A percentile compares a stretch with the other conserved stretches of the same genome.
Evolutionary conservation across 2,113 vertebrate genomes (phyloP).

Genomic region (Bucco capensis): DNA sequence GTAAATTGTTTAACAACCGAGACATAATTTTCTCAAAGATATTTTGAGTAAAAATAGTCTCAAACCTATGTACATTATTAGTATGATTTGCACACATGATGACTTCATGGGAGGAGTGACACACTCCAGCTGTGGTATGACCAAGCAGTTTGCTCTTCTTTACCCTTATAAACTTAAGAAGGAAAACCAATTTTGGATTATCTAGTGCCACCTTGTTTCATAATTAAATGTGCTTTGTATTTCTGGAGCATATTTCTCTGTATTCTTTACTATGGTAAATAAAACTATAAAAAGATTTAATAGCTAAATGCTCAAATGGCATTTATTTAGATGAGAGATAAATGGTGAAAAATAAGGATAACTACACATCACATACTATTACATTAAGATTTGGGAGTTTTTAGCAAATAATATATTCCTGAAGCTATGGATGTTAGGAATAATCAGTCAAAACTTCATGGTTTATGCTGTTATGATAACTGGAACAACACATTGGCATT

Average conservation of each 20-base stretch:
- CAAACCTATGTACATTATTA: background rate
- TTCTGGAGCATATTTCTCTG: background rate
- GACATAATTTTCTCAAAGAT: background rate
- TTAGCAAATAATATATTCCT: background rate
- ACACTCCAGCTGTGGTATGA: background rate
- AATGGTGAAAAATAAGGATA: background rate
- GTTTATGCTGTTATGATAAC: background rate
- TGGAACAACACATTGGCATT: background rate
- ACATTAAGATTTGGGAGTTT: background rate
- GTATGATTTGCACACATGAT: background rate
- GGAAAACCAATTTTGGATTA: background rate
- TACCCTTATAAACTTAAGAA: background rate
- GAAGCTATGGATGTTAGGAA: background rate
- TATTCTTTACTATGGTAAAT: background rate
- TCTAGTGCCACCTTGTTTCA: background rate
- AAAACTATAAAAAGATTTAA: background rate
- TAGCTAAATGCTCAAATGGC: background rate
- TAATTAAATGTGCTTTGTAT: background rate
- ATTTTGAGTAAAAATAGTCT: background rate
- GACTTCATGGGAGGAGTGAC: background rate
- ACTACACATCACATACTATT: background rate
- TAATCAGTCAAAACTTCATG: background rate
- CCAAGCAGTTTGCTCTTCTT: background rate
- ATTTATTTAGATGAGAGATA: background rate
- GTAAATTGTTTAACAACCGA: background rate